Evolutionary conservation across 2,797 vertebrate genomes (phyloP), one percentile per base, ranked within the genome.

Genomic region (Triplophysa yarkandensis): DNA sequence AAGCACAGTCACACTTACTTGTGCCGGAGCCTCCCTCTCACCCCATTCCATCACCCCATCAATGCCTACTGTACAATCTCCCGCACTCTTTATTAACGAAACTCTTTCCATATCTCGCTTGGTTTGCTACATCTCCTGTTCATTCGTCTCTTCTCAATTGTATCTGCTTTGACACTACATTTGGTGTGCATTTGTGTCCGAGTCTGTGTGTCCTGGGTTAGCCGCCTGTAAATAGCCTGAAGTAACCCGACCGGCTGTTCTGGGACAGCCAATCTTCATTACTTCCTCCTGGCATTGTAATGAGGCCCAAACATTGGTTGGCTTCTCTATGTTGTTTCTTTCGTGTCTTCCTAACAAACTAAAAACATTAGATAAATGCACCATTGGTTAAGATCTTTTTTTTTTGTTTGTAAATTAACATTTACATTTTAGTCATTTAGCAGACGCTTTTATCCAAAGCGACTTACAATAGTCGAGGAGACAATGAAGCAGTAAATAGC

Each of bases 181-280:
- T 57, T 76, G 39, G 4, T 69, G 52, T 60, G 50, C 36, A 58
- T 9, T 32, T 27, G 61, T 61, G 50, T 50, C 52, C n/a, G 30
- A n/a, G 50, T 46, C 54, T 43, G 39, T 63, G 27, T 67, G 55
- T 50, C 55, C 44, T 27, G 32, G 30, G n/a, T n/a, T n/a, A n/a
- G n/a, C 48, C 13, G 55, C 32, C 54, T 39, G 43, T 6, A 50
- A 55, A 30, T 74, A 78, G 52, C 83, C 74, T 36, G 74, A 17
- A 74, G 81, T 84, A 77, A 85, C 81, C 81, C 69, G 27, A 82
- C 55, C 71, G 78, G 74, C 82, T 82, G 81, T 83, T 85, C 41
- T 7, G 1, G 58, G 34, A 74, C 27, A 10, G 64, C 84, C 83
- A 85, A 84, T 84, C 72, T 52, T 68, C 55, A 48, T 34, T 63